Conservation (phyloP, 2,113 vertebrate species). For the Aramus guarauna region DNA sequence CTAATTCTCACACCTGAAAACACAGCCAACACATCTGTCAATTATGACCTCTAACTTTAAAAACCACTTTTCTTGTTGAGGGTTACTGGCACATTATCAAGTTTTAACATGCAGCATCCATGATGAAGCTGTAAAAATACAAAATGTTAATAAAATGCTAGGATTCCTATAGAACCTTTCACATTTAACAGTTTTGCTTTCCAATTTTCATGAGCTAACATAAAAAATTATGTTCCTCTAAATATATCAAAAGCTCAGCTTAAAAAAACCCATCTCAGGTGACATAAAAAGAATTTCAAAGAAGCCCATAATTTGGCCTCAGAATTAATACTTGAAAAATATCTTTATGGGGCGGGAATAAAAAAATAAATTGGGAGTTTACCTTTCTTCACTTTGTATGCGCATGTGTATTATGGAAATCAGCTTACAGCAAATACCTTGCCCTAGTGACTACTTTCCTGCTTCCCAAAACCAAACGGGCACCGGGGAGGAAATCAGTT, state of each 20-base stretch:
- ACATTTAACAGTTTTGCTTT: not conserved
- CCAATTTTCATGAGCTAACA: not conserved
- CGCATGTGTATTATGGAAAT: not conserved
- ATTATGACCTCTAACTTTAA: not conserved
- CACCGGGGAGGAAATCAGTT: not conserved
- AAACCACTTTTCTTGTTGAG: not conserved
- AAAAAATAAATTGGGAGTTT: not conserved
- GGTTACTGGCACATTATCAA: not conserved
- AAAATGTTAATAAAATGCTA: not conserved
- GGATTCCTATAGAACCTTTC: not conserved
- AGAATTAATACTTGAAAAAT: slow-evolving; percentile 9
- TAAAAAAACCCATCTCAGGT: not conserved
- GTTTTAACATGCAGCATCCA: not conserved
- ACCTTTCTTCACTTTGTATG: not conserved
- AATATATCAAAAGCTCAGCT: not conserved
- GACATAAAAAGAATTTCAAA: slow-evolving; percentile 4
- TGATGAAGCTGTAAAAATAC: not conserved
- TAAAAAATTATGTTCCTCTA: not conserved
- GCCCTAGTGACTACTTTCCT: not conserved
- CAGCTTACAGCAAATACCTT: not conserved
- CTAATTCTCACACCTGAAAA: not conserved
- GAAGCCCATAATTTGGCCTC: not conserved
- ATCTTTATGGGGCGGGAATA: not conserved
- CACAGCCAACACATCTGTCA: not conserved
- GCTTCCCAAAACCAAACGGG: not conserved